Percentiles rank a stretch among this genome's conserved stretches.
phyloP scores from a whole-genome alignment of 35 echinoderm and acorn worm genomes.

The Eucidaris tribuloides region DNA sequence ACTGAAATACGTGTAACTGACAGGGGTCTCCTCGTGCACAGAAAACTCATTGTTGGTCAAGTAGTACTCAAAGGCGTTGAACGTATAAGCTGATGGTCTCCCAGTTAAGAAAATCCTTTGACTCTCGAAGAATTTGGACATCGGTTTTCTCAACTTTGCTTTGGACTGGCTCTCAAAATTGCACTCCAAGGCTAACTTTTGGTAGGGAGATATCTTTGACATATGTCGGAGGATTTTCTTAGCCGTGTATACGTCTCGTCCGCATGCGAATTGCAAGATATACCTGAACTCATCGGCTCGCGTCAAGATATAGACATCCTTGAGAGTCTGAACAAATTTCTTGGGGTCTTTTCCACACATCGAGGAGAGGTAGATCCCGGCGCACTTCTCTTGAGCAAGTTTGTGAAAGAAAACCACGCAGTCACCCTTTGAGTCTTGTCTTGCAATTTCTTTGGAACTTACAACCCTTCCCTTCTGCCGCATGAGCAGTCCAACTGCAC shows the following conservation, averaged over 20 bases:
- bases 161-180: conserved; percentile 20
- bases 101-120: conserved; percentile 8
- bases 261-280: conserved; percentile 10
- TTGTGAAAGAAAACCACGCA: conserved; percentile 38
- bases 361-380: conserved; percentile 29
- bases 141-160: background rate
- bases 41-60: background rate
- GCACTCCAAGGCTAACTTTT: conserved; percentile 9
- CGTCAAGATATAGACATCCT: conserved; percentile 12
- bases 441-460: no score
- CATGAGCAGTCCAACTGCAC: conserved; percentile 24
- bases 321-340: conserved; percentile 22
- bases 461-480: background rate
- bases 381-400: conserved; percentile 49
- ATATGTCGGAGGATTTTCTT: conserved; percentile 15
- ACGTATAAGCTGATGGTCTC: conserved; percentile 1
- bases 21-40: background rate
- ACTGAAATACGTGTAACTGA: background rate
- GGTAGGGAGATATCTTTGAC: conserved; percentile 5
- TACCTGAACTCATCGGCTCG: conserved; percentile 16
- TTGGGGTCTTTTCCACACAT: conserved; percentile 12
- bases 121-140: conserved; percentile 14
- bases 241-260: conserved; percentile 3
- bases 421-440: background rate
- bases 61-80: conserved; percentile 18